Percentiles rank a stretch among this genome's conserved stretches.
These are phyloP conservation scores for Dynastes hyllus DNA, from an alignment of 2,888 invertebrate species.

Conservation along the genomic window DNA sequence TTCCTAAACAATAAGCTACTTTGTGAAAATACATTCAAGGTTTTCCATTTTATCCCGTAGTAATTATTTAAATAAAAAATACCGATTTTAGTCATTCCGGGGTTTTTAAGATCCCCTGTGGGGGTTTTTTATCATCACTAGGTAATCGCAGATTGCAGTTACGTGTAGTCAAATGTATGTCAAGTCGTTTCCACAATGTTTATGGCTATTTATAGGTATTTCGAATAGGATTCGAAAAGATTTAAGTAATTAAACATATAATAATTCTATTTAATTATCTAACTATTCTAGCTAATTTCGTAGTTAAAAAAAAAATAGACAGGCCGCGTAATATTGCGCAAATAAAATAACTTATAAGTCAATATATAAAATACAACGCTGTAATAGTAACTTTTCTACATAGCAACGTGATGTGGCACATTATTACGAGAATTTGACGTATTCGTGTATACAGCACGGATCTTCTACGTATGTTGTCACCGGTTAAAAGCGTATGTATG, in stretches of 20 bases:
- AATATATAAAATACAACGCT: neutral
- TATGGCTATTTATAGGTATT: neutral
- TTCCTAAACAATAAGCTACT: too few relatives aligned
- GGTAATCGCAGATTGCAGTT: neutral
- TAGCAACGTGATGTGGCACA: conserved; percentile 37
- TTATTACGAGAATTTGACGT: conserved; percentile 23
- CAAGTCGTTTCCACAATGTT: neutral
- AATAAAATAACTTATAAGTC: neutral
- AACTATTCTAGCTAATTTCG: neutral
- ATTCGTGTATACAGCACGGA: neutral
- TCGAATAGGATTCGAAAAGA: neutral
- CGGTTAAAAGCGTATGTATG: conserved; percentile 8
- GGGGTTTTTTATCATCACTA: too few relatives aligned
- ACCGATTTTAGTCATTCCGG: neutral
- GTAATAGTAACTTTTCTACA: neutral
- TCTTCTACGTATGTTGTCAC: conserved; percentile 1
- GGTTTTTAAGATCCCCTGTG: too few relatives aligned
- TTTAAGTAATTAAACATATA: neutral
- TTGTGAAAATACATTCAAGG: too few relatives aligned
- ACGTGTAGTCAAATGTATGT: conserved; percentile 15
- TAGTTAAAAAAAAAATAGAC: neutral
- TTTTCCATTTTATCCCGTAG: too few relatives aligned
- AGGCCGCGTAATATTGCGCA: neutral
- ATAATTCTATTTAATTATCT: neutral
- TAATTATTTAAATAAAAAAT: too few relatives aligned